These are phyloP conservation scores for Periophthalmus modestus DNA, from an alignment of 2,113 vertebrate genomes.

Conservation along the genomic window DNA sequence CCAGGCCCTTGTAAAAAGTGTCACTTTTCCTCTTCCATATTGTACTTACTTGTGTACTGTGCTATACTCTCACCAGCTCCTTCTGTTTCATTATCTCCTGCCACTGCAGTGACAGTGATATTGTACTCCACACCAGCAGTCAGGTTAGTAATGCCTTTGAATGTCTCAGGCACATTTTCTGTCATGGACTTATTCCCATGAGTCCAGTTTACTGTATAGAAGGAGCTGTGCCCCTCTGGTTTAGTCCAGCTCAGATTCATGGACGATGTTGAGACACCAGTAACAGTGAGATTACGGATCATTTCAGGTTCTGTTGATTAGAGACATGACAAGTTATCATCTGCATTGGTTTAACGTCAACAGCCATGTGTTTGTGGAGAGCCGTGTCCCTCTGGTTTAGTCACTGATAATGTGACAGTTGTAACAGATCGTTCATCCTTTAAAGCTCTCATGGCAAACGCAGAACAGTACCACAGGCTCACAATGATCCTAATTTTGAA, in stretches of 20 bases:
- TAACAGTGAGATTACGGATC: background rate
- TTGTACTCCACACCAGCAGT: conserved; percentile 26
- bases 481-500: background rate
- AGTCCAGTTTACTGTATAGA: conserved; percentile 36
- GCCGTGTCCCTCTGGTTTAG: too few relatives aligned
- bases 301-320: conserved; percentile 35
- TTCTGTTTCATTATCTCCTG: conserved; percentile 1
- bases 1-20: too few relatives aligned
- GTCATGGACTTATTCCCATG: accelerated
- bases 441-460: too few relatives aligned
- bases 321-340: too few relatives aligned
- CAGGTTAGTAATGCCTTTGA: conserved; percentile 21
- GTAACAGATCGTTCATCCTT: too few relatives aligned
- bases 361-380: too few relatives aligned
- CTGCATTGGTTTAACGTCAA: too few relatives aligned
- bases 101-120: conserved; percentile 9
- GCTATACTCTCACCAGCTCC: background rate
- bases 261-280: conserved; percentile 22
- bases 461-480: too few relatives aligned
- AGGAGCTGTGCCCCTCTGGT: conserved; percentile 22
- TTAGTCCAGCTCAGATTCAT: conserved; percentile 29
- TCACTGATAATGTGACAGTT: too few relatives aligned
- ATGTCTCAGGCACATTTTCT: background rate
- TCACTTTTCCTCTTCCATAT: too few relatives aligned
- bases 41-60: too few relatives aligned